Evolutionary conservation across 1,140 invertebrate species (phyloP).

Genomic region (Eueides isabella): DNA sequence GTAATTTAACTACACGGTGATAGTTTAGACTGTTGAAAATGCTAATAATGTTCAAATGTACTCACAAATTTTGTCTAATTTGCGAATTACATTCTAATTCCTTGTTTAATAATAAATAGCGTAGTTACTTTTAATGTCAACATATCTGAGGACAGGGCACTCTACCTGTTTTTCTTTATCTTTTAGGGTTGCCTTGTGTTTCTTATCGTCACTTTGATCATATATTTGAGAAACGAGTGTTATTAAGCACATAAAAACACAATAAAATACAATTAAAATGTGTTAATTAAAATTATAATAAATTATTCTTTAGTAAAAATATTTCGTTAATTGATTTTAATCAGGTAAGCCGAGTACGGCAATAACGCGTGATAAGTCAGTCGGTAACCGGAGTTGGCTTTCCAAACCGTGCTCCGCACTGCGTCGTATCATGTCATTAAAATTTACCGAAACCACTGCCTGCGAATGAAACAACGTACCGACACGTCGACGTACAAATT

Average conservation of each 20-base stretch:
- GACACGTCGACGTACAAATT: constrained; percentile 32
- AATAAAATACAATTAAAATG: neutral
- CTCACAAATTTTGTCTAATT: neutral
- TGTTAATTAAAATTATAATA: neutral
- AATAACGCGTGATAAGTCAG: constrained; percentile 43
- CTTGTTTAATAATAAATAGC: no score
- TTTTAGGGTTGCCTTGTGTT: neutral
- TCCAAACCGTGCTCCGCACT: constrained; percentile 51
- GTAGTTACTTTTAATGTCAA: neutral
- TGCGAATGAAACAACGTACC: constrained; percentile 55
- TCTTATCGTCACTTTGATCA: neutral
- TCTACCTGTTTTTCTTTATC: neutral
- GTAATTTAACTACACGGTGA: neutral
- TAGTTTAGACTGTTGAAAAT: neutral
- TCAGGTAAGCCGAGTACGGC: constrained; percentile 37
- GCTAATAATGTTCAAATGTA: neutral
- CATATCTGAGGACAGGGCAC: neutral
- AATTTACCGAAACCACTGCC: constrained; percentile 64
- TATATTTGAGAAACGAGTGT: neutral
- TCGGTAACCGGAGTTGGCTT: constrained; percentile 22
- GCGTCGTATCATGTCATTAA: constrained; percentile 66
- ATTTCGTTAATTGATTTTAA: constrained; percentile 33
- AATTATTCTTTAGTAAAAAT: neutral
- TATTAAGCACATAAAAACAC: no score
- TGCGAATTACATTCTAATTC: no score